Conservation (phyloP, 2,113 vertebrate species). For the Capra hircus region DNA sequence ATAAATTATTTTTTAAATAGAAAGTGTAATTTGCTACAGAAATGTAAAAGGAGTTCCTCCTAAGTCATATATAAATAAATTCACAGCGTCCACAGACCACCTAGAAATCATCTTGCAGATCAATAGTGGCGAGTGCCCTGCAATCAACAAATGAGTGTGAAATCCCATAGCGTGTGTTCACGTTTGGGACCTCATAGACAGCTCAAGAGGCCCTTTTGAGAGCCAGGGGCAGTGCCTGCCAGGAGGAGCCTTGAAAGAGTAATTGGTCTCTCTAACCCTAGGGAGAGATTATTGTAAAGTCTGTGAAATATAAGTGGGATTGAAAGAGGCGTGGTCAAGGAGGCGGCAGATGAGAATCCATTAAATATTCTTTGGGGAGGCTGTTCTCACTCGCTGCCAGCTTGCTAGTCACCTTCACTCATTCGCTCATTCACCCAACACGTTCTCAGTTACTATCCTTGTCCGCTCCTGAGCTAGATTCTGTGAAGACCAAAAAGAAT, state of each 20-base stretch:
- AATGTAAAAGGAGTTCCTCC: background rate
- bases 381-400: background rate
- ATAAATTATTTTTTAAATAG: background rate
- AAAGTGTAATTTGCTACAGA: background rate
- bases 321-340: constrained; percentile 57
- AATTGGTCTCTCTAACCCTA: constrained; percentile 63
- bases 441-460: background rate
- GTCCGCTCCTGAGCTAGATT: background rate
- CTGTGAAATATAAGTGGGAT: constrained; percentile 64
- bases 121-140: background rate
- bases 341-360: constrained; percentile 56
- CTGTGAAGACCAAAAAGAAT: background rate
- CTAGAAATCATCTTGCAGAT: background rate
- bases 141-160: constrained; percentile 28
- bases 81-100: background rate
- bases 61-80: background rate
- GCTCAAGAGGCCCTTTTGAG: constrained; percentile 46
- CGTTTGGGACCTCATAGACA: background rate
- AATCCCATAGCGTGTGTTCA: background rate
- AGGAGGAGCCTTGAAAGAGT: constrained; percentile 60
- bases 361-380: constrained; percentile 62
- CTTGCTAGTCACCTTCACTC: background rate
- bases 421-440: background rate
- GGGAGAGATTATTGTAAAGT: constrained; percentile 64
- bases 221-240: constrained; percentile 40